Evolutionary conservation across 2,113 vertebrate species (phyloP).

Genomic region (Mungos mungo): DNA sequence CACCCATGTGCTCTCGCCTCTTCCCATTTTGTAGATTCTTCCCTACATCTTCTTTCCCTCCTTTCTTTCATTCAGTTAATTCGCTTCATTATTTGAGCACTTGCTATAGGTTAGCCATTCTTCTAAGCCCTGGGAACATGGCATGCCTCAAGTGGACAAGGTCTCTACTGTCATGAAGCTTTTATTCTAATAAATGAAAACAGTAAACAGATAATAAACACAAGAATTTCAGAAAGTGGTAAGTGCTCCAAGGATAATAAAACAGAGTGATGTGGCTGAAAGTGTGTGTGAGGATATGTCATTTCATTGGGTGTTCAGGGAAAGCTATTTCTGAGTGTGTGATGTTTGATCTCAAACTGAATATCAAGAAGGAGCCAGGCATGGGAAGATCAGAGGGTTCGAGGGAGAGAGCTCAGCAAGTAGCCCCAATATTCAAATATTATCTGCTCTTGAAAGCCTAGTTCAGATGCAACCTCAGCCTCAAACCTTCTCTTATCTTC

Average conservation of each 20-base stretch:
- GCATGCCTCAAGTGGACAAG: not conserved
- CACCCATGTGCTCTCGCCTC: fast-evolving
- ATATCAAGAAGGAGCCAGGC: slow-evolving; percentile 14
- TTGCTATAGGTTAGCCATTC: not conserved
- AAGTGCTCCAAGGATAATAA: not conserved
- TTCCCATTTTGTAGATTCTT: not conserved
- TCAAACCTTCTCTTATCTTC: slow-evolving; percentile 46
- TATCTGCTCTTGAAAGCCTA: not conserved
- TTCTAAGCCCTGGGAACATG: not conserved
- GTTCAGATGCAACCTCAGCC: not conserved
- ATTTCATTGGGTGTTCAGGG: not conserved
- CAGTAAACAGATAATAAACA: not conserved
- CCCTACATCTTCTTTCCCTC: not conserved
- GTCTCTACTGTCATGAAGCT: not conserved
- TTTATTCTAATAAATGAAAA: slow-evolving; percentile 24
- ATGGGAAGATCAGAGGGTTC: slow-evolving; percentile 8
- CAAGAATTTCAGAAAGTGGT: not conserved
- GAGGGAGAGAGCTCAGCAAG: not conserved
- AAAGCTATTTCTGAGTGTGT: not conserved
- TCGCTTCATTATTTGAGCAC: not conserved
- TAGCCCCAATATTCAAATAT: not conserved
- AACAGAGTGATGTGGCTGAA: not conserved
- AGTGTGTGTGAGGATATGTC: not conserved
- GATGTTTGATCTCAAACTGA: slow-evolving; percentile 17
- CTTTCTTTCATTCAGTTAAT: not conserved